Percentiles rank a stretch among this genome's conserved stretches.
These are phyloP conservation scores for Synanthedon tipuliformis DNA, from an alignment of 2,888 invertebrate species.

Conservation along the genomic window DNA sequence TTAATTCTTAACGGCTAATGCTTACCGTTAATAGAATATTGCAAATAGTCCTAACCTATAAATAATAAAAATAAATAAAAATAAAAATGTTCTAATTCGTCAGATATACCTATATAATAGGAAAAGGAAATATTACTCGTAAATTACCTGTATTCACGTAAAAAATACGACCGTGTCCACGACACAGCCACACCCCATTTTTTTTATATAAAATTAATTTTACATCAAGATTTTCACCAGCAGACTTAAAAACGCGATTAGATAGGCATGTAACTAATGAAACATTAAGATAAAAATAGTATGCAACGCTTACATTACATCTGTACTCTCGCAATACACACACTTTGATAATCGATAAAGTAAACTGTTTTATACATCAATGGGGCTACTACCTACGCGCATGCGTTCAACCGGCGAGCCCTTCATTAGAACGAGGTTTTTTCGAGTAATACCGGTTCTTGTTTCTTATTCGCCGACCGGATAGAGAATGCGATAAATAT, in stretches of 20 bases:
- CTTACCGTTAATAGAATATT: too few relatives aligned
- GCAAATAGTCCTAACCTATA: too few relatives aligned
- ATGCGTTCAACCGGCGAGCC: slow-evolving; percentile 13
- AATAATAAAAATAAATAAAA: too few relatives aligned
- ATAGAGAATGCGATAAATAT: slow-evolving; percentile 16
- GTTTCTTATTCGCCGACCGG: slow-evolving; percentile 38
- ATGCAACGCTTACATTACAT: slow-evolving; percentile 18
- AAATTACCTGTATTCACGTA: too few relatives aligned
- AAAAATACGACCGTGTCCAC: too few relatives aligned
- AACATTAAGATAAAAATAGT: slow-evolving; percentile 27
- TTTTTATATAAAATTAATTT: too few relatives aligned
- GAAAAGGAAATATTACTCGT: too few relatives aligned
- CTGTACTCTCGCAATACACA: slow-evolving; percentile 28
- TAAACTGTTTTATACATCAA: slow-evolving; percentile 39
- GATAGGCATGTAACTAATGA: slow-evolving; percentile 24
- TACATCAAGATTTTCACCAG: too few relatives aligned
- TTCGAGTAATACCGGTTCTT: slow-evolving; percentile 22
- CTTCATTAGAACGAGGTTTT: slow-evolving; percentile 26
- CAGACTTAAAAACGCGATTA: not conserved
- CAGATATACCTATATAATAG: too few relatives aligned
- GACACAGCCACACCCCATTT: too few relatives aligned
- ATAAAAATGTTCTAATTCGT: too few relatives aligned
- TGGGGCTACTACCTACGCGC: slow-evolving; percentile 18
- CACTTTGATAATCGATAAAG: slow-evolving; percentile 36
- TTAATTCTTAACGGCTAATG: too few relatives aligned